Evolutionary conservation across 2,888 invertebrate species (phyloP), one percentile per base, ranked within the genome.

Genomic region (Callinectes sapidus): DNA sequence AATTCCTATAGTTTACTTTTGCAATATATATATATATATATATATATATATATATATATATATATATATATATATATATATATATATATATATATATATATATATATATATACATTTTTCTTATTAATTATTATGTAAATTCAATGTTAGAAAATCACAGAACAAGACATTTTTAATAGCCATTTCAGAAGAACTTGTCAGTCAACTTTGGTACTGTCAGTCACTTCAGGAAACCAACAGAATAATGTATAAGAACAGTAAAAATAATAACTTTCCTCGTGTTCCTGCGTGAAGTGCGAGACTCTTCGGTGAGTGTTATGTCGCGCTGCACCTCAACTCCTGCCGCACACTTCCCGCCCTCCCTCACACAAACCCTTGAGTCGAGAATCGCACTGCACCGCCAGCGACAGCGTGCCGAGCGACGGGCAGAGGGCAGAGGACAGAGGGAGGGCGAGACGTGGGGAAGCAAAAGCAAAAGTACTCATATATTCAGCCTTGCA

Each of bases 31-130:
- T 13, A 87, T n/a, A 87, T 13, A 87, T 28, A 48, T 13, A 87
- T 23, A 87, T n/a, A 87, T 23, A 87, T 13, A 87, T n/a, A 87
- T 13, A 85, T 35, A 90, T 28, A 90, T 39, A 48, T 28, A 71
- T 23, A 88, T 16, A 88, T 16, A 88, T 16, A 86, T 35, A 90
- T 28, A 90, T 39, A 77, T 28, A 71, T 35, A 71, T 23, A 89
- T 8, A 89, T 39, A 89, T 23, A 88, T 28, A 55, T 61, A 28
- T 28, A 55, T 3, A 55, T 32, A 55, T n/a, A 28, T 28, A 71
- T 28, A 71, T 28, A 71, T 10, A 81, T n/a, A 28, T 23, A 23
- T n/a, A 28, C 5, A 71, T n/a, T 0, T 71, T 6, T 28, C n/a
- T 28, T 6, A 13, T 77, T 28, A 6, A 13, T 77, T 10, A 28